A percentile compares a stretch with the other conserved stretches of the same genome.
phyloP scores from a whole-genome alignment of 2,113 vertebrate species.

The Nannobrachium achirus region DNA sequence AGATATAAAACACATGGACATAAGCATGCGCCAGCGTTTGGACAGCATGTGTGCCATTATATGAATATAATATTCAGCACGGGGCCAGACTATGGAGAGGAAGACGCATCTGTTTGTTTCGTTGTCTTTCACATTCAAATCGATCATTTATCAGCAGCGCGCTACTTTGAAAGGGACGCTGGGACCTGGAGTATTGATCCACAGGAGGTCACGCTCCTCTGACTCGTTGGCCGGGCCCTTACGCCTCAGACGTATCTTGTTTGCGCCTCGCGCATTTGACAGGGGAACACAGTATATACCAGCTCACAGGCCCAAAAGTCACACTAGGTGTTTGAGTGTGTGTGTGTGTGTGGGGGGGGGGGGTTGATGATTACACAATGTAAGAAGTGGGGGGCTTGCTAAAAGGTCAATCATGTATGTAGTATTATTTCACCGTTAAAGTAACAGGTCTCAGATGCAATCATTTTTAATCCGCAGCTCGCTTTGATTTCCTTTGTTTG shows the following conservation, averaged over 20 bases:
- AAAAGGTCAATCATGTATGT: background rate
- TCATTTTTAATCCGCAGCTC: slow-evolving; percentile 23
- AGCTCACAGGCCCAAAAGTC: slow-evolving; percentile 38
- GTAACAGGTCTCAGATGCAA: slow-evolving; percentile 7
- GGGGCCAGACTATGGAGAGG: slow-evolving; percentile 43
- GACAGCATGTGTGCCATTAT: background rate
- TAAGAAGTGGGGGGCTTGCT: background rate
- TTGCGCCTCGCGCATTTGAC: slow-evolving; percentile 60
- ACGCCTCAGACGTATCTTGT: slow-evolving; percentile 61
- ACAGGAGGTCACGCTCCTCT: slow-evolving; percentile 69
- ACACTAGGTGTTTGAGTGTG: slow-evolving; percentile 11
- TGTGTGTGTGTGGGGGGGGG: no score
- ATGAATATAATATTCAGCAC: slow-evolving; percentile 19
- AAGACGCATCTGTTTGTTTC: slow-evolving; percentile 72
- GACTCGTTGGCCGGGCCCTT: slow-evolving; percentile 61
- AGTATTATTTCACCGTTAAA: slow-evolving; percentile 6
- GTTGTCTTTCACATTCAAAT: slow-evolving; percentile 70
- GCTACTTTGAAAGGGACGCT: slow-evolving; percentile 73
- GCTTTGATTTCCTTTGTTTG: slow-evolving; percentile 48
- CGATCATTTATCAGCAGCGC: slow-evolving; percentile 79
- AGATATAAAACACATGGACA: slow-evolving; percentile 27
- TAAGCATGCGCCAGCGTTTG: slow-evolving; percentile 5
- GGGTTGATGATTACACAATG: background rate
- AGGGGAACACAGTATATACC: slow-evolving; percentile 32
- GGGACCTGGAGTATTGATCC: slow-evolving; percentile 73